Evolutionary conservation across 2,113 vertebrate genomes (phyloP), one percentile per base, ranked within the genome.

Genomic region (Crotalus horridus): DNA sequence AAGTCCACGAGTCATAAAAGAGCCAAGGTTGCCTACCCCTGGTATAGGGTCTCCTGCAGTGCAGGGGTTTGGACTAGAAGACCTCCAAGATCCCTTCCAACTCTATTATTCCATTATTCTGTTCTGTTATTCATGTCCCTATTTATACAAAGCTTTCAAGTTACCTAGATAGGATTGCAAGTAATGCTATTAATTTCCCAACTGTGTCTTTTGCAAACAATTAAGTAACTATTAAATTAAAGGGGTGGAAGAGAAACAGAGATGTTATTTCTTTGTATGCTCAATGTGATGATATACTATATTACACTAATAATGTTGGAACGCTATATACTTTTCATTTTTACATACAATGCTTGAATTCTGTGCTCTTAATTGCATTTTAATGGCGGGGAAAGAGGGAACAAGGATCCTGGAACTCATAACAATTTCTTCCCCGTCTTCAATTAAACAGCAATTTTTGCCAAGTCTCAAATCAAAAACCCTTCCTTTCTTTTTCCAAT

Each of bases 301-400:
- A 95, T 94, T 95, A 96, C 92, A 92, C 94, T 97, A 97, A 97
- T 97, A 97, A 97, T 97, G 94, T 96, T 96, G 96, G 95, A 95
- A 96, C 93, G 95, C 96, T 95, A 95, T 94, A 17, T 97, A 96
- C 95, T 97, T 90, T 53, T 96, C 97, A 97, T 97, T 97, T 95
- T 95, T 97, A 93, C 92, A 96, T 92, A 93, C 94, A 96, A 96
- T 96, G 96, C 97, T 97, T 97, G 96, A 97, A 95, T 95, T 94
- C 94, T 91, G 93, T 95, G 20, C n/a, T 95, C 93, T 96, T 98
- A 96, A 97, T 98, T 96, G 96, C 95, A 94, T 97, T 97, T 98
- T 97, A 97, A 98, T 97, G 96, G 94, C 1, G 0, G 43, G 20
- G 10, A 33, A 10, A 53, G 89, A 39, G 74, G 33, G 39, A 95